Evolutionary conservation across 2,888 invertebrate species (phyloP).

Genomic region (Trissonchulus latispiculum): DNA sequence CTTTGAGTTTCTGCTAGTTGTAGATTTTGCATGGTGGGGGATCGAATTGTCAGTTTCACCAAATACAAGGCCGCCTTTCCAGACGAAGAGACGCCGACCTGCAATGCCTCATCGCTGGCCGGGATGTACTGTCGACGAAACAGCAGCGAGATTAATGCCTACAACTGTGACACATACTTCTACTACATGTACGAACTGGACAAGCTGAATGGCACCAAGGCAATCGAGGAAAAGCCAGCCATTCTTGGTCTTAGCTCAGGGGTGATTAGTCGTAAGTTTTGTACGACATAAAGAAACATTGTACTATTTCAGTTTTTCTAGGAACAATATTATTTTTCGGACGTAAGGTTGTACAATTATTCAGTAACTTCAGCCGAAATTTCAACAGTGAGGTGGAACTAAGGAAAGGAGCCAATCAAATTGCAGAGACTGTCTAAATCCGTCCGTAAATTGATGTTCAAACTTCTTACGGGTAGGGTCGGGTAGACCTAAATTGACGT

Average conservation of each 20-base stretch:
- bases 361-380: too few species aligned
- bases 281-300: too few species aligned
- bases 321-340: too few species aligned
- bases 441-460: too few species aligned
- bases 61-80: constrained; percentile 29
- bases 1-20: too few species aligned
- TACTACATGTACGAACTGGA: constrained; percentile 15
- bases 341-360: too few species aligned
- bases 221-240: constrained; percentile 61
- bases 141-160: constrained; percentile 34
- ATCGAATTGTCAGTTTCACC: constrained; percentile 58
- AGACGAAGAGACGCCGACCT: constrained; percentile 59
- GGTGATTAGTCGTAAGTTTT: constrained; percentile 47
- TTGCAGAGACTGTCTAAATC: too few species aligned
- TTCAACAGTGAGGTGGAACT: too few species aligned
- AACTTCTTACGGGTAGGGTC: too few species aligned
- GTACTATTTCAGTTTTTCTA: too few species aligned
- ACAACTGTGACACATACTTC: constrained; percentile 68
- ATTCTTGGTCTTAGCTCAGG: constrained; percentile 86
- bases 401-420: too few species aligned
- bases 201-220: constrained; percentile 54
- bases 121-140: constrained; percentile 58
- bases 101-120: constrained; percentile 58
- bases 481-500: too few species aligned
- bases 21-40: constrained; percentile 89